phyloP scores from a whole-genome alignment of 2,113 vertebrate species.

The human region DNA sequence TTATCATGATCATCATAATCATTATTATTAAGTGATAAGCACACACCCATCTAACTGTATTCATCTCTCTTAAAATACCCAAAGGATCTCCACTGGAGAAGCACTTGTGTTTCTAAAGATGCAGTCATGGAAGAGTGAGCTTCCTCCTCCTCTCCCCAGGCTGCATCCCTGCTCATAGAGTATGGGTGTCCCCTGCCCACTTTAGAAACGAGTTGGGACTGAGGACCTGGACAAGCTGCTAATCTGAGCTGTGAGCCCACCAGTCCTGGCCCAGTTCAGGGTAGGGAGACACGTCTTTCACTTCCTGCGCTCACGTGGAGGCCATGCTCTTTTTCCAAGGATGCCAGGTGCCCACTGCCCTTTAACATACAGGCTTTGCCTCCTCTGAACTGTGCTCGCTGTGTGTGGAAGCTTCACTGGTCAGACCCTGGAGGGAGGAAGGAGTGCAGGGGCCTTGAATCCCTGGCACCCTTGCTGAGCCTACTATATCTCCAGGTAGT shows the following conservation, averaged over 20 bases:
- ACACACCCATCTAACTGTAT: neutral
- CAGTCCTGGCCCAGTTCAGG: neutral
- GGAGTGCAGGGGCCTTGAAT: neutral
- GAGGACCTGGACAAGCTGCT: neutral
- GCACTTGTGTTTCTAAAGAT: neutral
- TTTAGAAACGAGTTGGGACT: neutral
- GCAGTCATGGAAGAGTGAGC: no score
- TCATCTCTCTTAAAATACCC: neutral
- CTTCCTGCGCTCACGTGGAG: neutral
- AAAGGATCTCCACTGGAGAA: neutral
- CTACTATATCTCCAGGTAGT: neutral
- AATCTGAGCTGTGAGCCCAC: neutral
- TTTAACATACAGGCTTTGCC: neutral
- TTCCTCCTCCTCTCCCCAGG: neutral
- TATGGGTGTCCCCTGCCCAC: no score
- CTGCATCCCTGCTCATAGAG: neutral
- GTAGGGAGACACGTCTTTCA: rapidly evolving
- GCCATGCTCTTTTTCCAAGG: neutral
- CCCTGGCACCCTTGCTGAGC: neutral
- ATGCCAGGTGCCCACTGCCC: neutral
- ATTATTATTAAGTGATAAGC: neutral
- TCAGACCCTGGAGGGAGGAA: neutral
- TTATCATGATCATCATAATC: neutral
- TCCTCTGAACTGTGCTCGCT: neutral
- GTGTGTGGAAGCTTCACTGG: rapidly evolving